Percentiles rank a stretch among this genome's conserved stretches.
Conservation (phyloP, 1,140 invertebrate genomes). For the Rhopalosiphum maidis region DNA sequence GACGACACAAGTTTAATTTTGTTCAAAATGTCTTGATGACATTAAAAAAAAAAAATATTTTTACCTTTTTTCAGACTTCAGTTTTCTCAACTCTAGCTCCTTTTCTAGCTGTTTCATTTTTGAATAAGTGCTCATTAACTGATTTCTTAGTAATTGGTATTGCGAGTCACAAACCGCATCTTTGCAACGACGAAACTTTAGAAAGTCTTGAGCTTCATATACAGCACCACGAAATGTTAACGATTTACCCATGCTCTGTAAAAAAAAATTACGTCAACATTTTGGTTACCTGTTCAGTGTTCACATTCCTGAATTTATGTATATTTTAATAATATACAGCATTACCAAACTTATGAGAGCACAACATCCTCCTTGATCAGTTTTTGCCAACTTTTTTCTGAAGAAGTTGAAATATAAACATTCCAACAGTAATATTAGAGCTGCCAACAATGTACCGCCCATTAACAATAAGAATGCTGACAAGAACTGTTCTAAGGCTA, state of each 20-base stretch:
- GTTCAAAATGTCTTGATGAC: constrained; percentile 18
- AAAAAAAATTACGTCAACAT: neutral
- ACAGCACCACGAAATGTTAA: constrained; percentile 88
- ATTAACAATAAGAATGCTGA: constrained; percentile 95
- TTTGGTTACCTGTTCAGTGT: neutral
- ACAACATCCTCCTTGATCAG: constrained; percentile 83
- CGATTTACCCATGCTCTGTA: constrained; percentile 78
- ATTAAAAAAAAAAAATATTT: neutral
- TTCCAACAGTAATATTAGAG: constrained; percentile 85
- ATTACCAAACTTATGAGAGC: constrained; percentile 85
- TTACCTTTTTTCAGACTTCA: constrained; percentile 69
- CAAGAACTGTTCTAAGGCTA: constrained; percentile 96
- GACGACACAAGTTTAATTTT: constrained; percentile 45
- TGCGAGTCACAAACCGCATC: constrained; percentile 84
- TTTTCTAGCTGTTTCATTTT: constrained; percentile 84
- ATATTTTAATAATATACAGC: neutral
- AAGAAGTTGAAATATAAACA: constrained; percentile 93
- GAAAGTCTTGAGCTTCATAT: constrained; percentile 79
- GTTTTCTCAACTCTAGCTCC: constrained; percentile 79
- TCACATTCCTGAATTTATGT: neutral
- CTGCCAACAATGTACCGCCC: constrained; percentile 88
- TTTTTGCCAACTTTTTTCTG: constrained; percentile 85
- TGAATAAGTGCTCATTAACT: constrained; percentile 83
- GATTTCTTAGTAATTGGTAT: constrained; percentile 87
- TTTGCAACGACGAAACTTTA: constrained; percentile 72